Evolutionary conservation across 1,140 invertebrate species (phyloP), one percentile per base, ranked within the genome.

Genomic region (Ceratosolen fusciceps): DNA sequence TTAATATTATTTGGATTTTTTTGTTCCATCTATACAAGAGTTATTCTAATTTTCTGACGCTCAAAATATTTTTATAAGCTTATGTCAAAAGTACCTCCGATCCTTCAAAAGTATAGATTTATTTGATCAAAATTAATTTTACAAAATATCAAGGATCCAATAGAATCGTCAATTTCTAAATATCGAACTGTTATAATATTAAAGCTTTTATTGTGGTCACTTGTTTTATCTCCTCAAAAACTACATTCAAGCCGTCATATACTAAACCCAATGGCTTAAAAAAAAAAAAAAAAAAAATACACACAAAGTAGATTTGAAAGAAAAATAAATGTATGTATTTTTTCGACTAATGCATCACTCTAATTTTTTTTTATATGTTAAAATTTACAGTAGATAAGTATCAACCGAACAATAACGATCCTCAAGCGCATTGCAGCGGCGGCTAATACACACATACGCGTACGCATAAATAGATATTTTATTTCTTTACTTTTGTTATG

Each of bases 1-100:
- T n/a, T 62, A 75, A 7, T 14, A 24, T 65, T 75, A 75, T 47
- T 2, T 52, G 43, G 21, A 75, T 5, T 16, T 16, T 31, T 49
- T 75, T 67, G 43, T 52, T 49, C 52, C 65, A 75, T 0, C 49
- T 56, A 54, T 68, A 39, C 31, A 75, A 75, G 49, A n/a, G 37
- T 56, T 58, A 47, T 21, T 1, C 2, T 72, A 34, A 58, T 7
- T 73, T 14, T 52, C 12, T 14, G 4, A 19, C 49, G 31, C 16
- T 68, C 2, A 68, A 77, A 68, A 56, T 29, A 67, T 21, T 37
- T n/a, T 54, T 10, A 56, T 39, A 54, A 9, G 54, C 4, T 52
- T 49, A 62, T 29, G 10, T 47, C 19, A n/a, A 49, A 65, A 21
- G 49, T 39, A 37, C 31, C 65, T 67, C 47, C 10, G 47, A 37